Evolutionary conservation across 2,113 vertebrate species (phyloP), one percentile per base, ranked within the genome.

Genomic region (Nipponia nippon): DNA sequence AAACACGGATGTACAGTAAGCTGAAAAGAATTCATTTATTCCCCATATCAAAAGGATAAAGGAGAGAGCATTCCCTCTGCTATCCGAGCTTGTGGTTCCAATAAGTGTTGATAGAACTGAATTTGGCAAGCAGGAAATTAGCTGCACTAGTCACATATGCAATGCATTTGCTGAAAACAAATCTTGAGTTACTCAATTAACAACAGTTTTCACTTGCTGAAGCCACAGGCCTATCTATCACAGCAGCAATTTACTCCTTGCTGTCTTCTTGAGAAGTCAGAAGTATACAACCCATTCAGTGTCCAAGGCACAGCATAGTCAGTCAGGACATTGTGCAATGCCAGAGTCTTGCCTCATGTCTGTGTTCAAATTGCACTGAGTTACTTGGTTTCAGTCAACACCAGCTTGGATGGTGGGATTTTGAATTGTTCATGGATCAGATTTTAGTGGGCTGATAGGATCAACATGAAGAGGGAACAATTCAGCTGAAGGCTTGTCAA

Each of bases 1-100:
- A 95, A 97, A 95, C 89, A 96, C 78, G 83, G 89, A 93, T 95
- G 95, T 91, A 95, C 91, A 95, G 91, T 96, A 97, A 96, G 95
- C 94, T 65, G 32, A 97, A 95, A 95, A 89, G 91, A 95, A 96
- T 94, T 94, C 92, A 91, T 82, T 86, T 95, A 95, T 91, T 95
- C 70, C 87, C 66, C 87, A 69, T 95, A 84, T 93, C 97, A 97
- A 94, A 97, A 96, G 90, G 72, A 94, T 55, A 93, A 94, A 93
- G 76, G 63, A 87, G 49, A 75, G 83, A 89, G 90, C 52, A 53
- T 87, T 93, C 95, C 83, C 88, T 81, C 72, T 86, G 47, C 91
- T 63, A 69, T 81, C 82, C 12, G 3, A 94, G 87, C 47, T 91
- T 36, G 42, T 80, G 89, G 93, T 95, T 96, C 94, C 87, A 96